Base-by-base conservation (phyloP, 2,888 invertebrate species). In the Himalopsyche tibetana region DNA sequence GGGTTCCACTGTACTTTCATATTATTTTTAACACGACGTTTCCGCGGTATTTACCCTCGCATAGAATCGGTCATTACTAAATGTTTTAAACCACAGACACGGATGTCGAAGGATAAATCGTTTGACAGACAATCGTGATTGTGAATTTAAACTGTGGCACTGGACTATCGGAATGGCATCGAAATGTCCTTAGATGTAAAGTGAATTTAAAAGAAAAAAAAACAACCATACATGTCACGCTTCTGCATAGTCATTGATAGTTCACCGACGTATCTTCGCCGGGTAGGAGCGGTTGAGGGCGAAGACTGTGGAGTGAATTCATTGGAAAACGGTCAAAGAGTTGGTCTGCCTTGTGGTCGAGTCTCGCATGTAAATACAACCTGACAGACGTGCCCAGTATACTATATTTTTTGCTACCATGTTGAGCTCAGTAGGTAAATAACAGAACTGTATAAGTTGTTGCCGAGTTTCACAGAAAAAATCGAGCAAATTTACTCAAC, bases 111-210 rank as follows among this genome's bases (percentile, higher is more conserved):
- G 3, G 15, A 51, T 51, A 51, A 45, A 45, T 5, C 11, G 45
- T 9, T 11, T 45, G 0, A 12, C 15, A 51, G 51, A 51, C 15
- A 51, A 15, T 51, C 51, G 51, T 51, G 51, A 51, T 51, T 51
- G 3, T 51, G 15, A 51, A 15, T 51, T 51, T 4, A 63, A 63
- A 19, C 9, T 63, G 28, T 19, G 63, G n/a, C 28, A 63, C 28
- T 63, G 63, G 63, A 19, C 19, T 63, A 63, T 63, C 28, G 63
- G n/a, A n/a, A 63, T 63, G 63, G n/a, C 19, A 63, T 63, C 63
- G 63, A 63, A 19, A 63, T 28, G 63, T 63, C 63, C 63, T 63
- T 63, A 8, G 9, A 19, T 63, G 63, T 63, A 28, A 8, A 28
- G 2, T 9, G 63, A 63, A 63, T 63, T 19, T 12, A 63, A 63